Evolutionary conservation across 2,113 vertebrate genomes (phyloP).

Genomic region (Myotis lucifugus): DNA sequence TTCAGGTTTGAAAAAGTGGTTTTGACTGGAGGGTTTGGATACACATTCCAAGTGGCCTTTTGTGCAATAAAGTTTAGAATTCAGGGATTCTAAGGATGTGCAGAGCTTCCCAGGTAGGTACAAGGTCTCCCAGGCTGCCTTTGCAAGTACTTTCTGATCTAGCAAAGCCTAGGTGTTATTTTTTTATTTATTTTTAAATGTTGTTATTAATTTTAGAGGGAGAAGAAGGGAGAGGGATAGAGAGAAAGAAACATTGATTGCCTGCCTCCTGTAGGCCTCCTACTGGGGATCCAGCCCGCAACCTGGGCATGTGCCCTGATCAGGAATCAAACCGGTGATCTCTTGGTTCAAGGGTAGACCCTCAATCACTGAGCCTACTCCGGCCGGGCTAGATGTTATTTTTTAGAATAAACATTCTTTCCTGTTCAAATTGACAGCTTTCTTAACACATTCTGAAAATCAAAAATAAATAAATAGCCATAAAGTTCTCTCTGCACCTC

Average conservation of each 20-base stretch:
- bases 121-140: background rate
- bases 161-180: background rate
- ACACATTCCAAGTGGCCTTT: background rate
- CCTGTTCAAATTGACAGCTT: background rate
- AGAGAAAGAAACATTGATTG: too few relatives aligned
- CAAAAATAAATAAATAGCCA: background rate
- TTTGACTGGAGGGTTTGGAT: background rate
- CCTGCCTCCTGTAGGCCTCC: too few relatives aligned
- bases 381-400: background rate
- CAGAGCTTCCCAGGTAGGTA: fast-evolving
- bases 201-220: too few relatives aligned
- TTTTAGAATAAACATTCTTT: background rate
- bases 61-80: background rate
- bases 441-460: background rate
- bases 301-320: too few relatives aligned
- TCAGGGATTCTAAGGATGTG: background rate
- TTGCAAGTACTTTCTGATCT: fast-evolving
- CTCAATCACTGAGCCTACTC: too few relatives aligned
- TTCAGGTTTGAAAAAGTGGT: background rate
- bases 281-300: too few relatives aligned
- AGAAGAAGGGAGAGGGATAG: too few relatives aligned
- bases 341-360: too few relatives aligned
- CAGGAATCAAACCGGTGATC: too few relatives aligned
- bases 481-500: background rate
- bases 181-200: background rate